Conservation (phyloP, 2,888 invertebrate genomes). For the Pandemis corylana region DNA sequence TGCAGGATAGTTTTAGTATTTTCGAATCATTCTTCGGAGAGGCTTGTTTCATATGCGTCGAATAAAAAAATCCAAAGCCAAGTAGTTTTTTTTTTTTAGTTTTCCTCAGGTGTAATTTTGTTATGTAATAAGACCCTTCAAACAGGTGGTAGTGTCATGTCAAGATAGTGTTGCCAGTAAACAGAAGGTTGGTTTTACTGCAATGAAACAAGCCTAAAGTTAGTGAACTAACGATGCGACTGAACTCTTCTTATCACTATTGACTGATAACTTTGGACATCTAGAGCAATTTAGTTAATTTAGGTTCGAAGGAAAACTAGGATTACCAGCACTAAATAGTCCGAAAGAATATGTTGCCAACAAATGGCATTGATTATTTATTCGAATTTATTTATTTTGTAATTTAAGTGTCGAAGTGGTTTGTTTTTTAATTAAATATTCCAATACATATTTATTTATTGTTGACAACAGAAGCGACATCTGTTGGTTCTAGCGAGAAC, state of each 20-base stretch:
- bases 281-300: slow-evolving; percentile 40
- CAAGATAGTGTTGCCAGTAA: background rate
- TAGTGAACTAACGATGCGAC: slow-evolving; percentile 50
- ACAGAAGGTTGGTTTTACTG: slow-evolving; percentile 12
- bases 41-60: slow-evolving; percentile 49
- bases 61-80: background rate
- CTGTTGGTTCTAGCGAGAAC: background rate
- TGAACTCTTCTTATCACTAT: slow-evolving; percentile 52
- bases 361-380: background rate
- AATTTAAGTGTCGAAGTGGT: background rate
- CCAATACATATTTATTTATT: background rate
- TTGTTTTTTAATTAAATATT: background rate
- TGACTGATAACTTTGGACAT: slow-evolving; percentile 40
- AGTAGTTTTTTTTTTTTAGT: background rate
- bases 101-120: background rate
- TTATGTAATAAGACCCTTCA: background rate
- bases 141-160: background rate
- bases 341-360: slow-evolving; percentile 29
- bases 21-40: slow-evolving; percentile 33
- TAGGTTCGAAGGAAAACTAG: slow-evolving; percentile 5
- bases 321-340: slow-evolving; percentile 2
- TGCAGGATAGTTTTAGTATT: slow-evolving; percentile 49
- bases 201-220: slow-evolving; percentile 48
- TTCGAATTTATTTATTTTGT: background rate
- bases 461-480: background rate